Conservation (phyloP, 2,797 vertebrate genomes). For the Hydrocynus forskahlii region DNA sequence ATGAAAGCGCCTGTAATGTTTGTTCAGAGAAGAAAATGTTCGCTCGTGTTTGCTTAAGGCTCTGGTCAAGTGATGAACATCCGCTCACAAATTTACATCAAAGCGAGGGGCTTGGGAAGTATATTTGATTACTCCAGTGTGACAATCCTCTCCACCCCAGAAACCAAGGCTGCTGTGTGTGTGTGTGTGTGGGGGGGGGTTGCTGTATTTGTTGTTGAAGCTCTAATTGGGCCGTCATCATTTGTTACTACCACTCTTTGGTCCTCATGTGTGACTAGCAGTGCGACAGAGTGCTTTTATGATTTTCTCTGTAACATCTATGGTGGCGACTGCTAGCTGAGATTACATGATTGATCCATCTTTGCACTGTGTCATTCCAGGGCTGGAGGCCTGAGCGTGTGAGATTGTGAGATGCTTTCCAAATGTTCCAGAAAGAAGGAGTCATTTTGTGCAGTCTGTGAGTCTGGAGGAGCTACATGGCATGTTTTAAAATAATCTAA, state of each 20-base stretch:
- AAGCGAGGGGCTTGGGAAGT: constrained; percentile 79
- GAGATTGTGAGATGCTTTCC: constrained; percentile 18
- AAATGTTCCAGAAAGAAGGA: constrained; percentile 20
- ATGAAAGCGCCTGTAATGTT: constrained; percentile 78
- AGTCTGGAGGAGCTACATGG: constrained; percentile 1
- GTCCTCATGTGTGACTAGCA: constrained; percentile 67
- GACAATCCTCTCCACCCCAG: constrained; percentile 74
- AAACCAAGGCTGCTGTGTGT: constrained; percentile 48
- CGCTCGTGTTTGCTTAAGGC: constrained; percentile 81
- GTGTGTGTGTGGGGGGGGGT: constrained; percentile 43
- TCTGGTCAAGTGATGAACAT: constrained; percentile 76
- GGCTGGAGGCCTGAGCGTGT: constrained; percentile 1
- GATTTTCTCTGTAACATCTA: constrained; percentile 71
- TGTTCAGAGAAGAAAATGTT: constrained; percentile 77
- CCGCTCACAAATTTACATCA: constrained; percentile 84
- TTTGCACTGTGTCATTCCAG: constrained; percentile 34
- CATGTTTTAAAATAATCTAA: background rate
- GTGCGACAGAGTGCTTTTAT: constrained; percentile 68
- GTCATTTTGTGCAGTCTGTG: constrained; percentile 28
- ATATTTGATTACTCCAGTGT: constrained; percentile 86
- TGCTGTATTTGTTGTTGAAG: constrained; percentile 59
- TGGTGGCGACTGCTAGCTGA: constrained; percentile 68
- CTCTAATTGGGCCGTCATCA: constrained; percentile 65
- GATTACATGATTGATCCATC: constrained; percentile 50
- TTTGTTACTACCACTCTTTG: constrained; percentile 66